Conservation (phyloP, 2,113 vertebrate genomes). For the Dicerorhinus sumatrensis region DNA sequence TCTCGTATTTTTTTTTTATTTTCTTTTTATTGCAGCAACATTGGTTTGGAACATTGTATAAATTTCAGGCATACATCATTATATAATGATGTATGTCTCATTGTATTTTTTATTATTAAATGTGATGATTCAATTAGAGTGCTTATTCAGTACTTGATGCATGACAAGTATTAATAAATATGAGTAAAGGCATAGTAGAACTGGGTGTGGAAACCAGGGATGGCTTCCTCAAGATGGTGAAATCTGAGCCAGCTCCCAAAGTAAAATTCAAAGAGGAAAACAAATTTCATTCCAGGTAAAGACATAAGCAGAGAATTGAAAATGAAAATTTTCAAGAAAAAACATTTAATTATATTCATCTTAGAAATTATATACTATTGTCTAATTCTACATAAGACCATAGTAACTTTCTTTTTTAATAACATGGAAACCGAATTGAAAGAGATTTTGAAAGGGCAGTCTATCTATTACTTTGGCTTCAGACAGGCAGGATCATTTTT, state of each 20-base stretch:
- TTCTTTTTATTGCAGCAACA: no score
- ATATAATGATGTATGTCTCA: no score
- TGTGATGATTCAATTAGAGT: neutral
- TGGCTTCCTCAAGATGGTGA: neutral
- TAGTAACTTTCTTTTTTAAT: constrained; percentile 37
- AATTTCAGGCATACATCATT: no score
- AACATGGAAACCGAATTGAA: neutral
- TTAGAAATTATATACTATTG: neutral
- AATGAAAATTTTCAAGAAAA: constrained; percentile 30
- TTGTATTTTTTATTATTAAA: neutral
- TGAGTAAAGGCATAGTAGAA: neutral
- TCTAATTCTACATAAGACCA: neutral
- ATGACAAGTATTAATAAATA: neutral
- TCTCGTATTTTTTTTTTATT: neutral
- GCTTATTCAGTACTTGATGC: neutral
- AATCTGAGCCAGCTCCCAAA: constrained; percentile 12
- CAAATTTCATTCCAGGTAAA: constrained; percentile 5
- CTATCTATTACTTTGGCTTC: neutral
- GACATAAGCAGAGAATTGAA: neutral
- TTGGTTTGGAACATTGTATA: no score
- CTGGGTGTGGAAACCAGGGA: neutral
- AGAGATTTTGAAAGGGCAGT: constrained; percentile 25
- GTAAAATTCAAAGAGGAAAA: neutral
- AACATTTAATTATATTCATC: constrained; percentile 14
- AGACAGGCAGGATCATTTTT: neutral